phyloP scores from a whole-genome alignment of 2,888 invertebrate genomes.

The Tetragonula carbonaria region DNA sequence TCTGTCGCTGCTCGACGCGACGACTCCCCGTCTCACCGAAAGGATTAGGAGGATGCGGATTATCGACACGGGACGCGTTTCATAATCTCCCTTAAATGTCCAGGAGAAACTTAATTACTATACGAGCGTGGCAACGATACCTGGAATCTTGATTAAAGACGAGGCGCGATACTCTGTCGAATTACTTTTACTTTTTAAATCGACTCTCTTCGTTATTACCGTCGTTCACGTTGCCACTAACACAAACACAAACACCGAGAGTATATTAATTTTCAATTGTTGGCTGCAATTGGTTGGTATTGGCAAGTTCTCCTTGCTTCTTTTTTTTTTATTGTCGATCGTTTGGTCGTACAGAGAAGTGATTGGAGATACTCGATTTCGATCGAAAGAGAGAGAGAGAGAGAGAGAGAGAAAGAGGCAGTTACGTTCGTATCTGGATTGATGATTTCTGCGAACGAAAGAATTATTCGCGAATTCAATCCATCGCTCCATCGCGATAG shows the following conservation, averaged over 20 bases:
- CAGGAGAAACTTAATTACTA: slow-evolving; percentile 52
- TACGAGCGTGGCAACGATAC: background rate
- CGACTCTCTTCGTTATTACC: too few relatives aligned
- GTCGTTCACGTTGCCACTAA: too few relatives aligned
- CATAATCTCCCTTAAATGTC: slow-evolving; percentile 50
- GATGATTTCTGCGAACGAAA: background rate
- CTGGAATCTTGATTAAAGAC: background rate
- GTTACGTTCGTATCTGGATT: background rate
- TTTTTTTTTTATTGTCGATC: background rate
- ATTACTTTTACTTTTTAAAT: background rate
- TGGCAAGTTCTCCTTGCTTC: background rate
- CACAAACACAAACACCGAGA: too few relatives aligned
- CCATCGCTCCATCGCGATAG: background rate
- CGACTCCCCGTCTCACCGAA: slow-evolving; percentile 2
- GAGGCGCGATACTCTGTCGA: background rate
- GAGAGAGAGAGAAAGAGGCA: too few relatives aligned
- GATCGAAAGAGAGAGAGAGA: background rate
- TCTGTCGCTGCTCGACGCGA: slow-evolving; percentile 22
- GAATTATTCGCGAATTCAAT: slow-evolving; percentile 10
- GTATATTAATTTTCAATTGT: background rate
- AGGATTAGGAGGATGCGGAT: slow-evolving; percentile 48
- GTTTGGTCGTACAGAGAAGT: background rate
- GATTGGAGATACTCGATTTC: background rate
- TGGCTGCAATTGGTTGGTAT: background rate
- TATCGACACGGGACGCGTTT: slow-evolving; percentile 42